Base-by-base conservation (phyloP, 2,888 invertebrate genomes). In the Kryphioiulus occultus region DNA sequence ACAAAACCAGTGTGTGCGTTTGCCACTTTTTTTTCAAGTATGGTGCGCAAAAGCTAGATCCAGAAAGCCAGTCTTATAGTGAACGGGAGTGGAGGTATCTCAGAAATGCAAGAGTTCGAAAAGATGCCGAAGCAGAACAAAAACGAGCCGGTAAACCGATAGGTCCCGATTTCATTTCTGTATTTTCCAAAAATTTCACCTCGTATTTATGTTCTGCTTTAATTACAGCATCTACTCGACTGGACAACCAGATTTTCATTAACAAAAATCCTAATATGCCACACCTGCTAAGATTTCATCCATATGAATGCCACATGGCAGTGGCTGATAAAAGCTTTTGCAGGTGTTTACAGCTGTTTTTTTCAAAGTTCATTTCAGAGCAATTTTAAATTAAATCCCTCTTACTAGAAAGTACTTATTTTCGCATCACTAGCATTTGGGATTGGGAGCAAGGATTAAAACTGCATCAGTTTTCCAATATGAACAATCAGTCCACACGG, bases 281-380 rank as follows among this genome's bases (percentile, higher is more conserved):
- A 22, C 94, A 95, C 89, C 94, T 96, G 47, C 93, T 98, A 68
- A 94, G 95, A 90, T 96, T 98, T 92, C 96, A 98, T 93, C 98
- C 98, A 0, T 98, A 96, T 92, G 97, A 98, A 91, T 95, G 96
- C 89, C 96, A 97, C 92, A 94, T 97, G 88, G 96, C 96, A 53
- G 96, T 97, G 86, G 96, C 97, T 78, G 96, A 96, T 91, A 95
- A 95, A 91, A 96, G 97, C 91, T 95, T 94, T 91, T 96, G 96
- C 91, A 95, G 95, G 95, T 95, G 91, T 90, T 17, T 78, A 30
- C 1, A 30, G 32, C n/a, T 85, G 9, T 22, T 3, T n/a, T 44
- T 19, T n/a, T 26, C 19, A 19, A 85, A 2, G 22, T 85, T 47
- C 17, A 44, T 17, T 89, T 90, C 17, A 82, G 68, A 86, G 3